These are phyloP conservation scores for Epinotia demarniana DNA, from an alignment of 2,888 invertebrate genomes.

Conservation along the genomic window DNA sequence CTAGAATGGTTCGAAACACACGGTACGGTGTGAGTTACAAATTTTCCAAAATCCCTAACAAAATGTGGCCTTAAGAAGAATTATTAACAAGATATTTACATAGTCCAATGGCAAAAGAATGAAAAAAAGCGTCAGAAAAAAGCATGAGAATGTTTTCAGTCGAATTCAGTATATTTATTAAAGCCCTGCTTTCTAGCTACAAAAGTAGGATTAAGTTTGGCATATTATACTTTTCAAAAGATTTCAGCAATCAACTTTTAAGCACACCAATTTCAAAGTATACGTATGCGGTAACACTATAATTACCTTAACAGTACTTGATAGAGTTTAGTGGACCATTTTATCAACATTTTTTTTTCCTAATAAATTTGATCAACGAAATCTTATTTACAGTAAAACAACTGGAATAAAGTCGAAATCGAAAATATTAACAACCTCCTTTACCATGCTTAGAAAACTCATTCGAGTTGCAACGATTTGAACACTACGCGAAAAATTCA, in stretches of 20 bases:
- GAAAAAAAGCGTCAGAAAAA: slow-evolving; percentile 52
- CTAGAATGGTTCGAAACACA: slow-evolving; percentile 76
- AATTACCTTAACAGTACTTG: slow-evolving; percentile 72
- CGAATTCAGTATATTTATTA: slow-evolving; percentile 69
- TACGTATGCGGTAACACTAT: slow-evolving; percentile 66
- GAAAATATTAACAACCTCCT: slow-evolving; percentile 53
- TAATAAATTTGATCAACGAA: slow-evolving; percentile 72
- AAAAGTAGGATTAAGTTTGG: slow-evolving; percentile 71
- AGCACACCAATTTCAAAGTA: slow-evolving; percentile 65
- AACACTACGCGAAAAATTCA: slow-evolving; percentile 43
- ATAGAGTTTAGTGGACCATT: slow-evolving; percentile 81
- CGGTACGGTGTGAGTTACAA: slow-evolving; percentile 52
- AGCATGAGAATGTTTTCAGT: slow-evolving; percentile 64
- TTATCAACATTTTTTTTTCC: slow-evolving; percentile 68
- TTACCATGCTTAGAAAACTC: slow-evolving; percentile 44
- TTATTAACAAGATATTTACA: slow-evolving; percentile 73
- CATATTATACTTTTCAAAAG: slow-evolving; percentile 62
- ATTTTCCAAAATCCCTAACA: slow-evolving; percentile 52
- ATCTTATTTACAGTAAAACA: slow-evolving; percentile 69
- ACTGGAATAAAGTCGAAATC: slow-evolving; percentile 57
- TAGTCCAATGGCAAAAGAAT: slow-evolving; percentile 68
- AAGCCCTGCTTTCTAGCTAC: slow-evolving; percentile 73
- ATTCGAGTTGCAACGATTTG: slow-evolving; percentile 43
- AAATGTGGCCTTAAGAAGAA: slow-evolving; percentile 65
- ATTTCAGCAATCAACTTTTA: slow-evolving; percentile 62